Evolutionary conservation across 2,113 vertebrate species (phyloP).

Genomic region (Hirundichthys speculiger): DNA sequence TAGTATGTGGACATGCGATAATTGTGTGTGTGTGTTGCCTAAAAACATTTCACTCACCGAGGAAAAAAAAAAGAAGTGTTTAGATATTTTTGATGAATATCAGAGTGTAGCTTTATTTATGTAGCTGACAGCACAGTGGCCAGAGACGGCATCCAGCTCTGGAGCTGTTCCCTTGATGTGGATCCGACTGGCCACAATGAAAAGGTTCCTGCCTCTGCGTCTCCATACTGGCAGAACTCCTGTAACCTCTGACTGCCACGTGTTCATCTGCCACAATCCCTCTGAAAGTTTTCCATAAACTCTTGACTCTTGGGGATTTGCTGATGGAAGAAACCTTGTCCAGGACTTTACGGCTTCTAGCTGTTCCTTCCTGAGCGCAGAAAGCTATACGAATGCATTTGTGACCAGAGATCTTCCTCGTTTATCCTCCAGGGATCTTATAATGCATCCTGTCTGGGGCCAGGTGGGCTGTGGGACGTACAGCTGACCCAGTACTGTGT

Average conservation of each 20-base stretch:
- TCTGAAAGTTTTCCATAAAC: slow-evolving; percentile 40
- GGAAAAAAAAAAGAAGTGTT: slow-evolving; percentile 33
- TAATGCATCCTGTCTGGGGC: slow-evolving; percentile 37
- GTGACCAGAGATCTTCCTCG: not conserved
- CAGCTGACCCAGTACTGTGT: slow-evolving; percentile 53
- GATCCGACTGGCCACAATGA: slow-evolving; percentile 46
- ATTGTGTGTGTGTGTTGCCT: slow-evolving; percentile 36
- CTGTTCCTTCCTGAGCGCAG: slow-evolving; percentile 8
- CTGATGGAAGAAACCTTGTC: slow-evolving; percentile 8
- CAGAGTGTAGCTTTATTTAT: slow-evolving; percentile 60
- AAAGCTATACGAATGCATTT: not conserved
- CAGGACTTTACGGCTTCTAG: slow-evolving; percentile 9
- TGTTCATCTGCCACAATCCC: slow-evolving; percentile 55
- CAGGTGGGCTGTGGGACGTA: slow-evolving; percentile 58
- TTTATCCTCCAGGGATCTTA: slow-evolving; percentile 15
- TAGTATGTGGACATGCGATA: slow-evolving; percentile 39
- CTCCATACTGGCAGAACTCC: slow-evolving; percentile 51
- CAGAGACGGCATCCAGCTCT: slow-evolving; percentile 44
- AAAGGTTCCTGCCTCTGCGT: slow-evolving; percentile 26
- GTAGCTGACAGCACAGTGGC: slow-evolving; percentile 35
- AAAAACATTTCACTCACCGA: slow-evolving; percentile 21
- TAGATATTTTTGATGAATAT: slow-evolving; percentile 29
- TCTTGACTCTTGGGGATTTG: slow-evolving; percentile 22
- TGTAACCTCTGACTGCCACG: slow-evolving; percentile 67
- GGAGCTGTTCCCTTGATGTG: slow-evolving; percentile 56